Evolutionary conservation across 2,888 invertebrate species (phyloP), one percentile per base, ranked within the genome.

Genomic region (Ormyrus labotus): DNA sequence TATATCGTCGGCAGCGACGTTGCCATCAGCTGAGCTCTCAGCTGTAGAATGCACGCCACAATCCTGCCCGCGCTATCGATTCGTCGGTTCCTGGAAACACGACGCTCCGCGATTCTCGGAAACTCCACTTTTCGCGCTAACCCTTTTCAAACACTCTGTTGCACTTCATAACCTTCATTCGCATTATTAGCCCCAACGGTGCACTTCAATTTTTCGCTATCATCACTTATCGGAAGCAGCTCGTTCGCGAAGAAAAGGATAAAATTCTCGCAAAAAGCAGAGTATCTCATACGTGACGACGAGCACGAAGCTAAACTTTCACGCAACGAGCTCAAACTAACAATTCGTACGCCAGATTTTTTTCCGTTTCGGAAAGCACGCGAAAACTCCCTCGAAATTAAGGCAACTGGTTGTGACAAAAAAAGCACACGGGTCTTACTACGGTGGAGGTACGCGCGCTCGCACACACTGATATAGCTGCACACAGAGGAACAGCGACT

Each of bases 1-100:
- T 19, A 51, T 19, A 64, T 64, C 5, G 48, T 11, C 53, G 45
- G n/a, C 73, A 57, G 58, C 73, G 74, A 65, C 73, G 71, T 80
- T 84, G 85, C 85, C 88, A 86, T 89, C 89, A 89, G 89, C 89
- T 89, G 89, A 89, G 88, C 87, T 87, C 83, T 85, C 89, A 89
- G 89, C 89, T 89, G 89, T 68, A 61, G 67, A 55, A 13, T 34
- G 71, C 67, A 65, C 74, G 58, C 64, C 45, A n/a, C 61, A n/a
- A 75, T 63, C 67, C 68, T 51, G 60, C 72, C 50, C 58, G 58
- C 34, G 34, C 34, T 80, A 80, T 80, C 75, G 76, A 80, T 76
- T 80, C 68, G 63, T 11, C 69, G 51, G 48, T 72, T 72, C 70
- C 72, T 60, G 53, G 50, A 58, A 70, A 19, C 61, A 11, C 61